Evolutionary conservation across 2,797 vertebrate genomes (phyloP).

Genomic region (Chloroceryle amazona): DNA sequence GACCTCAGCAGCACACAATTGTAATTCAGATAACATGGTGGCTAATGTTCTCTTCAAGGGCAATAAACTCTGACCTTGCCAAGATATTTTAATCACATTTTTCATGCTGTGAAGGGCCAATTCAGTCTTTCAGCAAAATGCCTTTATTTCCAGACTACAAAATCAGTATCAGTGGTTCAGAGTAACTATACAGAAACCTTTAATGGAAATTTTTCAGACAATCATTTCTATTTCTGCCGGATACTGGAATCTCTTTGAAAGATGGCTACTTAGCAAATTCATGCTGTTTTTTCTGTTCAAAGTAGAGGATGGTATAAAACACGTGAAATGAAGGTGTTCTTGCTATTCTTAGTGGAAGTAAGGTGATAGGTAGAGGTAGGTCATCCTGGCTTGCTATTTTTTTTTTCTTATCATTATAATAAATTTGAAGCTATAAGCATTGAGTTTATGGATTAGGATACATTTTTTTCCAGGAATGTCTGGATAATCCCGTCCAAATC

Average conservation of each 20-base stretch:
- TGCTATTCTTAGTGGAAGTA: background rate
- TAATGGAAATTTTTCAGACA: background rate
- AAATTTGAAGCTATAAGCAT: background rate
- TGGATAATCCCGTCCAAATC: background rate
- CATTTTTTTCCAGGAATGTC: background rate
- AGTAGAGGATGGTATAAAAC: background rate
- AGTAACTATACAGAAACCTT: background rate
- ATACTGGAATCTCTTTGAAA: background rate
- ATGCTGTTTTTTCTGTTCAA: background rate
- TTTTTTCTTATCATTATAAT: background rate
- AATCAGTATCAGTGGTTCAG: background rate
- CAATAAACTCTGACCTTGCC: constrained; percentile 33
- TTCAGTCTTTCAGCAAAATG: constrained; percentile 16
- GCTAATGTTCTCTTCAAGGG: constrained; percentile 16
- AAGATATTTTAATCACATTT: background rate
- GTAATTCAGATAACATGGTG: background rate
- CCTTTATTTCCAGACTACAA: background rate
- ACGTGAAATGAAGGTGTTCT: background rate
- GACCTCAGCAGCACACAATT: background rate
- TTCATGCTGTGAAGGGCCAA: background rate
- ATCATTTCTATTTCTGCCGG: background rate
- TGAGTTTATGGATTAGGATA: background rate
- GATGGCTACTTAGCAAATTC: background rate
- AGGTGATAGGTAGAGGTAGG: background rate
- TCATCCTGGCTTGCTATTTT: fast-evolving